Base-by-base conservation (phyloP, 2,113 vertebrate species). In the Rhodinocichla rosea region DNA sequence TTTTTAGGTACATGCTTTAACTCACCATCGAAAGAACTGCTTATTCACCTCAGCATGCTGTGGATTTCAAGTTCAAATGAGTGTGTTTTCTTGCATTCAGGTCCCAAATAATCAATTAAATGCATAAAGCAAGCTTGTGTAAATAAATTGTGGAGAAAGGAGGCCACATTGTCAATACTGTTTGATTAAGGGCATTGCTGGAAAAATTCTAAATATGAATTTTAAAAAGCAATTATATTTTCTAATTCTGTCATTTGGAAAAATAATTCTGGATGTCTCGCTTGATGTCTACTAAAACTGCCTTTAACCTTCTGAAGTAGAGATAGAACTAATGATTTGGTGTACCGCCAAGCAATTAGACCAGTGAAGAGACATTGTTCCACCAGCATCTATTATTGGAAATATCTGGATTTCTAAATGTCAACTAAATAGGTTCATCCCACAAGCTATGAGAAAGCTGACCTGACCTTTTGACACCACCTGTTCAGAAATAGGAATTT, bases 391-490 rank as follows among this genome's bases (percentile, higher is more conserved):
- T 91, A 77, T 95, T 77, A 86, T 86, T 2, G 2, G 82, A 95
- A 95, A 55, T 96, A 77, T 70, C 92, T 94, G 55, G 62, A 73
- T 87, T 85, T 91, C 75, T 82, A 95, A 85, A 94, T 85, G 89
- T 85, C 81, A 90, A 24, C 74, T 92, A 62, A 91, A 35, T 55
- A 81, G 20, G 30, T 47, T 91, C 14, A 71, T 32, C 69, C 49
- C 56, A 68, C 32, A 52, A 87, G 32, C 53, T 75, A 21, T 53
- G 81, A 69, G 63, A 80, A 73, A 80, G 37, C 37, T 94, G 92
- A 90, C 94, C 65, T 75, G 70, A 91, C 81, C 90, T 94, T 90
- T 74, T 90, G 84, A 88, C 84, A 88, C 71, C 79, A 97, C 95
- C 95, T 97, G 94, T 80, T 96, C 71, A 74, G 68, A 50, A 95